These are phyloP conservation scores for Teleogryllus oceanicus DNA, from an alignment of 2,888 invertebrate species.

Conservation along the genomic window DNA sequence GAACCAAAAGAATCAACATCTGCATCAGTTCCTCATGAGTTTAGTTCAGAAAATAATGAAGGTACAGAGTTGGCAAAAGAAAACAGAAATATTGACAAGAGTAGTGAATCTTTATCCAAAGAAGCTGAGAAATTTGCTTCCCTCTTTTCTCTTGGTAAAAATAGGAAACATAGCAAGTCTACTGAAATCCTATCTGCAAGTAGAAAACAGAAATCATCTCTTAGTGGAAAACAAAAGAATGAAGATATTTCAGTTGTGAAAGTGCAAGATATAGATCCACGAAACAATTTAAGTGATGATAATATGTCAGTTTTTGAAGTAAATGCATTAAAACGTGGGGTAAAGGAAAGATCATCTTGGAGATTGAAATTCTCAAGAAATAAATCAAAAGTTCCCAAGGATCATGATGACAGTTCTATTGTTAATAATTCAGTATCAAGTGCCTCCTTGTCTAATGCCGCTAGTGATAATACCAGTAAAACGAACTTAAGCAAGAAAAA, in stretches of 20 bases:
- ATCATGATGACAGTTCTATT: too few relatives aligned
- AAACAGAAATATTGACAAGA: not conserved
- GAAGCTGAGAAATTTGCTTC: not conserved
- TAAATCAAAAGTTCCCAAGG: not conserved
- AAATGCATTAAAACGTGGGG: not conserved
- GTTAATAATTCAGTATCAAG: too few relatives aligned
- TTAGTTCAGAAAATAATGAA: not conserved
- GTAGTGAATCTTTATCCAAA: not conserved
- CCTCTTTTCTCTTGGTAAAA: not conserved
- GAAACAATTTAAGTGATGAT: not conserved
- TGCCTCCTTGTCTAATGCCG: too few relatives aligned
- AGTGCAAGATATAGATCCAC: not conserved
- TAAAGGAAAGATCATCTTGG: not conserved
- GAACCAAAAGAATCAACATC: not conserved
- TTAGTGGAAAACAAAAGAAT: too few relatives aligned
- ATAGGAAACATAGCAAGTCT: not conserved
- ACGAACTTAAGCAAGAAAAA: too few relatives aligned
- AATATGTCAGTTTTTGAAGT: not conserved
- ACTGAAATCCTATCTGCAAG: not conserved
- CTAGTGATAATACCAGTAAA: too few relatives aligned
- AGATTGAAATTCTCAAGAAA: not conserved
- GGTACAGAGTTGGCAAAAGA: not conserved
- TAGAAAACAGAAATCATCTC: not conserved
- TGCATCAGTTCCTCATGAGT: not conserved
- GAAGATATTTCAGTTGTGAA: not conserved